Base-by-base conservation (phyloP, 2,888 invertebrate genomes). In the Lithophane socia region DNA sequence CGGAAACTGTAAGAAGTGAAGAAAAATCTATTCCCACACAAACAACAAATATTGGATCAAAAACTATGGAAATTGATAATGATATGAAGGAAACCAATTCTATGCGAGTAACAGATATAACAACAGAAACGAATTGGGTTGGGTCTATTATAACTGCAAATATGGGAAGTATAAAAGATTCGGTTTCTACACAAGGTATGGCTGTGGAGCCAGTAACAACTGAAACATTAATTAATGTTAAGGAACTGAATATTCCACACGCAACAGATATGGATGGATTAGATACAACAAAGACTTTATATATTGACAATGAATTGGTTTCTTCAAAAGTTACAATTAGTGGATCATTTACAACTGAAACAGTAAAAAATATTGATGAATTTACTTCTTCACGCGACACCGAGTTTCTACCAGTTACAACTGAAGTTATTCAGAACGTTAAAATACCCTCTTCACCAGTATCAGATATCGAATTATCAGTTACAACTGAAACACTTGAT, bases 51-150 rank as follows among this genome's bases (percentile, higher is more conserved):
- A 56, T 56, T 63, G 67, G 2, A 21, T 60, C 29, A 61, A 47
- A 24, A 60, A 66, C 70, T 24, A 82, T 71, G 61, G 63, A 75
- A 68, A 71, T 44, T 42, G 82, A 70, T 60, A 81, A 47, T 47
- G n/a, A 67, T 49, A 61, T 54, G 8, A 81, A 75, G 7, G 82
- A 58, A 54, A 60, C 63, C 4, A 56, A 63, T 85, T 16, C 76
- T 60, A 67, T 47, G 21, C 66, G 4, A 42, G 47, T 47, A 60
- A 66, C 61, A 65, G 68, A 58, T 58, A 37, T 29, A 65, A 75
- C 69, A 54, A 80, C 56, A 21, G 67, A 69, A 56, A 61, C 37
- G 0, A 58, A 77, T 71, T 60, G 24, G 60, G 18, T 42, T 56
- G 60, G 13, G 5, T 54, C 37, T 44, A 44, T 21, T 12, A 58